These are phyloP conservation scores for Microctonus brassicae DNA, from an alignment of 2,888 invertebrate genomes.

Conservation along the genomic window DNA sequence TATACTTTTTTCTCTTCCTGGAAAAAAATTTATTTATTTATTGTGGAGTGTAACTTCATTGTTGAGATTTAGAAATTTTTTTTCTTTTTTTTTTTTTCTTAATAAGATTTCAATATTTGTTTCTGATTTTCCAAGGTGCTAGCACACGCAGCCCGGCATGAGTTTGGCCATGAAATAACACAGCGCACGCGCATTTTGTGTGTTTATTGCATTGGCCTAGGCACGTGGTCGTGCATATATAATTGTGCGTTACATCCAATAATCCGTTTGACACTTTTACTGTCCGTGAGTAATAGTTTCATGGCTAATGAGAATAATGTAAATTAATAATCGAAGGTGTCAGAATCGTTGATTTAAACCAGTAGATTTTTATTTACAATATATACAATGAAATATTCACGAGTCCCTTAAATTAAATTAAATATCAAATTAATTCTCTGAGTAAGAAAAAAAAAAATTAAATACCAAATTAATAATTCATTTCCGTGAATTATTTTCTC, in stretches of 20 bases:
- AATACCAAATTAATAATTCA: too few relatives aligned
- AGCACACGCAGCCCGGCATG: neutral
- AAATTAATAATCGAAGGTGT: neutral
- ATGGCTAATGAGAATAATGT: conserved; percentile 8
- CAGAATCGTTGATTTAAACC: neutral
- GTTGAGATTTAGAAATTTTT: too few relatives aligned
- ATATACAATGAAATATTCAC: too few relatives aligned
- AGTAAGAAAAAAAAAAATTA: too few relatives aligned
- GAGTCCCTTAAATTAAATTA: too few relatives aligned
- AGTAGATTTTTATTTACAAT: too few relatives aligned
- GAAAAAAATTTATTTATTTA: too few relatives aligned
- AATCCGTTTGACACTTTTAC: conserved; percentile 12
- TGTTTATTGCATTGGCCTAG: conserved; percentile 9
- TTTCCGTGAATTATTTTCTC: too few relatives aligned
- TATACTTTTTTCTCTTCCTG: too few relatives aligned
- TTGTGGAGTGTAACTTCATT: too few relatives aligned
- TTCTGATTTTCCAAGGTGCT: conserved; percentile 64
- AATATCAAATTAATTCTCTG: too few relatives aligned
- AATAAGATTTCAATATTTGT: conserved; percentile 54
- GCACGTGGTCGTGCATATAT: conserved; percentile 30
- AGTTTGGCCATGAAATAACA: conserved; percentile 59
- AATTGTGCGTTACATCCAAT: conserved; percentile 24
- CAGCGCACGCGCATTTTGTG: neutral
- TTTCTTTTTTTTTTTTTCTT: conserved; percentile 15
- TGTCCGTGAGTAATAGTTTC: conserved; percentile 11